Evolutionary conservation across 2,888 invertebrate species (phyloP).

Genomic region (Chrysodeixis includens): DNA sequence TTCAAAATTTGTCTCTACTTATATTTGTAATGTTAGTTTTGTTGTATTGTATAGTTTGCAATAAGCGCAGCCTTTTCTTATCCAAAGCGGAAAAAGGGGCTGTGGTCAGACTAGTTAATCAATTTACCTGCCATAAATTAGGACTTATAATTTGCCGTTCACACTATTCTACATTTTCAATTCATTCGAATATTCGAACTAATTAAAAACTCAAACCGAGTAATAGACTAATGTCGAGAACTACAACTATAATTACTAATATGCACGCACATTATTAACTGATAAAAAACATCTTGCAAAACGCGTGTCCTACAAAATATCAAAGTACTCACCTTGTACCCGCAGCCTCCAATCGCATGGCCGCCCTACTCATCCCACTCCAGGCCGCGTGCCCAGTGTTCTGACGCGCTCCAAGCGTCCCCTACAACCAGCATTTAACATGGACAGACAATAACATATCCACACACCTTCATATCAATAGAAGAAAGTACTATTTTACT

Average conservation of each 20-base stretch:
- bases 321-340: background rate
- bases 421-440: slow-evolving; percentile 40
- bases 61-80: no score
- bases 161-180: no score
- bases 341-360: slow-evolving; percentile 49
- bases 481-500: slow-evolving; percentile 37
- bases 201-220: no score
- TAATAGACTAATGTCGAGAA: no score
- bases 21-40: no score
- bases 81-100: no score
- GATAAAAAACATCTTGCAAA: background rate
- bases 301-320: background rate
- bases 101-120: no score
- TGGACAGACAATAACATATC: slow-evolving; percentile 62
- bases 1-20: no score
- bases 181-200: no score
- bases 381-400: slow-evolving; percentile 58
- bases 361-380: slow-evolving; percentile 61
- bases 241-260: background rate
- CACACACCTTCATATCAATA: slow-evolving; percentile 53
- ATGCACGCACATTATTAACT: background rate
- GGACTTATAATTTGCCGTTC: no score
- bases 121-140: no score
- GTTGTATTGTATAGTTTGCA: no score
- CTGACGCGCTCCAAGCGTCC: slow-evolving; percentile 56